Percentiles rank a stretch among this genome's conserved stretches.
These are phyloP conservation scores for Zaprionus ornatus DNA, from an alignment of 1,140 invertebrate species.

Conservation along the genomic window DNA sequence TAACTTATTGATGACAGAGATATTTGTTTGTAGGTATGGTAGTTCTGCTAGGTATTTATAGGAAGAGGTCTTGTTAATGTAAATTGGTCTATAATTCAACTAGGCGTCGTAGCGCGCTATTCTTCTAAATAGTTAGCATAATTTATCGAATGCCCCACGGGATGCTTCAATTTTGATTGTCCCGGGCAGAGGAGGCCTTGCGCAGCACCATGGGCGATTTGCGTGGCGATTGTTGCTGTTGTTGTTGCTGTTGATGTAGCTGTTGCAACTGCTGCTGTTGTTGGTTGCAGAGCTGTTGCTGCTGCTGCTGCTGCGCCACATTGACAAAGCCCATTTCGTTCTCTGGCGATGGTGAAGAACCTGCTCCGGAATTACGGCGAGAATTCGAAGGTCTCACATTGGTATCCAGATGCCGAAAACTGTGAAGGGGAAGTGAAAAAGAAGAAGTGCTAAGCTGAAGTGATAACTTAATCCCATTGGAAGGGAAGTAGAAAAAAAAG, in stretches of 20 bases:
- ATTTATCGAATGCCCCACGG: background rate
- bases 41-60: constrained; percentile 6
- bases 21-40: background rate
- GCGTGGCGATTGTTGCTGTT: constrained; percentile 78
- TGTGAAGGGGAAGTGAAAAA: constrained; percentile 64
- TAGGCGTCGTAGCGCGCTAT: constrained; percentile 39
- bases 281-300: constrained; percentile 47
- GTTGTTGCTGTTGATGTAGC: constrained; percentile 29
- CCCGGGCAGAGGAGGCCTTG: constrained; percentile 60
- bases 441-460: background rate
- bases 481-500: background rate
- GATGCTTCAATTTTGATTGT: constrained; percentile 57
- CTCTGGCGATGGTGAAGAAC: constrained; percentile 88
- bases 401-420: constrained; percentile 92
- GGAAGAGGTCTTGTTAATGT: constrained; percentile 27
- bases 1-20: constrained; percentile 7
- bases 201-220: constrained; percentile 81
- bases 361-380: constrained; percentile 83
- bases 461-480: no score
- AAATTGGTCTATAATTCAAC: constrained; percentile 73
- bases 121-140: constrained; percentile 30
- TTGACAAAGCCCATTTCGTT: constrained; percentile 80
- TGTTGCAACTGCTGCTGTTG: constrained; percentile 54
- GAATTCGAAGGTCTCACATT: constrained; percentile 86
- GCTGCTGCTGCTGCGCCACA: constrained; percentile 49